phyloP scores from a whole-genome alignment of 2,797 vertebrate genomes.

The Arrhamphus sclerolepis region DNA sequence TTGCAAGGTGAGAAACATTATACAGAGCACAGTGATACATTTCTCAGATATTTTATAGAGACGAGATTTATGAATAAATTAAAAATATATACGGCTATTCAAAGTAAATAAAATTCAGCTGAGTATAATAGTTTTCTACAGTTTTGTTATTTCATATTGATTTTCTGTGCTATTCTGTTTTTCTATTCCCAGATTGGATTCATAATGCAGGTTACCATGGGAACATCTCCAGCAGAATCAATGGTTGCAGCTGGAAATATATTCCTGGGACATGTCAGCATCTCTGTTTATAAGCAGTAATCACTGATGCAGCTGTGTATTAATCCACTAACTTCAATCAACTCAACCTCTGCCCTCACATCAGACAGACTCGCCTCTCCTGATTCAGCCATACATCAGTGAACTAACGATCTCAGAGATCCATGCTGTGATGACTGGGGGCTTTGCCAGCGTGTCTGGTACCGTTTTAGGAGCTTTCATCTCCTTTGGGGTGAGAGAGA shows the following conservation, averaged over 20 bases:
- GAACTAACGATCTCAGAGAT: conserved; percentile 86
- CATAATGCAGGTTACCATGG: conserved; percentile 86
- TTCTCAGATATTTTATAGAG: no score
- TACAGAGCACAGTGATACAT: background rate
- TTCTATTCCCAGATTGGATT: conserved; percentile 83
- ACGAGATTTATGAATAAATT: no score
- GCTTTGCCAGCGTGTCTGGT: conserved; percentile 87
- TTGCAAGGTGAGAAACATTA: conserved; percentile 81
- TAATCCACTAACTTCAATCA: background rate
- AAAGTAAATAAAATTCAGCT: no score
- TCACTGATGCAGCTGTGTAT: background rate
- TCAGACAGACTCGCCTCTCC: conserved; percentile 85
- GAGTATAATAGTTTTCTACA: background rate
- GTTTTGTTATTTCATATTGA: conserved; percentile 2
- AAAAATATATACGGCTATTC: no score
- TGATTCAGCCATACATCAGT: conserved; percentile 84
- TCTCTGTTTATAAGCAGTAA: conserved; percentile 9
- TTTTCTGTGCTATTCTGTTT: conserved; percentile 1
- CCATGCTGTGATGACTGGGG: conserved; percentile 87
- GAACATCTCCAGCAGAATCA: conserved; percentile 87
- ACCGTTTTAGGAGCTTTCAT: conserved; percentile 86
- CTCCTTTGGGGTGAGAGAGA: conserved; percentile 85
- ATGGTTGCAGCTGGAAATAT: conserved; percentile 88
- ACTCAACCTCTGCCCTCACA: background rate
- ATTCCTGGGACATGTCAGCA: conserved; percentile 85